Base-by-base conservation (phyloP, 2,113 vertebrate species). In the Cyanoliseus patagonus region DNA sequence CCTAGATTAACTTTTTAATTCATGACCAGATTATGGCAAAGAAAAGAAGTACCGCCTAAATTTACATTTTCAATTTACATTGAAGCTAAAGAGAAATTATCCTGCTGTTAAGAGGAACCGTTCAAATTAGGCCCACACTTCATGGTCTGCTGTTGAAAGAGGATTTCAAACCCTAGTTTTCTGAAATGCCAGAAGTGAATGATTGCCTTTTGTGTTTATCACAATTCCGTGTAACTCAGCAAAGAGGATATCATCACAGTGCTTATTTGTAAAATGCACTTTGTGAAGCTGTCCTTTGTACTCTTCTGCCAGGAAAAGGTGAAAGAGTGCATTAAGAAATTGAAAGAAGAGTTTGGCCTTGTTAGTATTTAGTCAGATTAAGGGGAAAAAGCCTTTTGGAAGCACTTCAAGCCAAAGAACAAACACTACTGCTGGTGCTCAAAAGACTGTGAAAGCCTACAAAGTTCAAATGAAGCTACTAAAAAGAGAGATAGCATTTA, bases 211-310 rank as follows among this genome's bases (percentile, higher is more conserved):
- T 91, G 52, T 91, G 70, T 85, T 80, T 79, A 59, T 63, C 72
- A 73, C 49, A 59, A 9, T 77, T 63, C 49, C n/a, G 41, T 39
- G 31, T 69, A 59, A 53, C 27, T 84, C 2, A 0, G 53, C 59
- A 88, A 88, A 83, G 72, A 67, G 75, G 70, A 53, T 82, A 57
- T 86, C 30, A 51, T 33, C 1, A 0, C 14, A 1, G 87, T n/a
- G 49, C 75, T 93, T 47, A 83, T 47, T 95, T 4, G 72, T 67
- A 63, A 89, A 90, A 88, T 25, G 39, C 52, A 35, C 70, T 94
- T 91, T 96, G 90, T 83, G 90, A 83, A 59, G 42, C 33, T 83
- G 85, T 70, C 59, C 87, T 96, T 94, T 95, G 87, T 74, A 91
- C 93, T 78, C 25, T 44, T 64, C 62, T 79, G 31, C 81, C 63